These are phyloP conservation scores for Hemiprocne comata DNA, from an alignment of 2,113 vertebrate genomes.

Conservation along the genomic window DNA sequence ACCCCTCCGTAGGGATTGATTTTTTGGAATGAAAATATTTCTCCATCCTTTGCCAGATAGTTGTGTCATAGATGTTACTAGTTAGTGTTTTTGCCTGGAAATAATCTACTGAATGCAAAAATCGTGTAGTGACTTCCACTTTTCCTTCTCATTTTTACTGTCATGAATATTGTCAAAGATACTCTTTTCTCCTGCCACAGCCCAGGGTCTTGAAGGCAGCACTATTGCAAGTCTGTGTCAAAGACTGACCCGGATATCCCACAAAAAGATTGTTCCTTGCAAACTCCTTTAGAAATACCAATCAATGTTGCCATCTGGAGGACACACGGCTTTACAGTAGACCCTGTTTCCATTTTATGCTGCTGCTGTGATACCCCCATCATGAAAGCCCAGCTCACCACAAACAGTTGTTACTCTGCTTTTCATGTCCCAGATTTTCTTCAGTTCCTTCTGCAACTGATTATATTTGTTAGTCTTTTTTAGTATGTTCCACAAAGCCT, in stretches of 20 bases:
- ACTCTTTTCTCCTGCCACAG: not conserved
- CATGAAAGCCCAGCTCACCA: constrained; percentile 57
- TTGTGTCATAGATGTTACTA: not conserved
- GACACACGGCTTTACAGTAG: constrained; percentile 60
- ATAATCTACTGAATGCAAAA: not conserved
- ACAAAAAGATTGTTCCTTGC: not conserved
- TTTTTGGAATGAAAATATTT: not conserved
- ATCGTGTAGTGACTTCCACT: not conserved
- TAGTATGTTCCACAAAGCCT: not conserved
- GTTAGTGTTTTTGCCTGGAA: not conserved
- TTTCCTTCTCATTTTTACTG: not conserved
- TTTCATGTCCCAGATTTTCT: constrained; percentile 61
- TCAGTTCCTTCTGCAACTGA: constrained; percentile 55
- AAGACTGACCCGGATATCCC: not conserved
- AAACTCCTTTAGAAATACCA: constrained; percentile 53
- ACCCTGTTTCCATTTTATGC: constrained; percentile 56
- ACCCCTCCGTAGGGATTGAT: not conserved
- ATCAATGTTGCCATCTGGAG: constrained; percentile 74
- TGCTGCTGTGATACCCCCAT: constrained; percentile 55
- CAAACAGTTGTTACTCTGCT: constrained; percentile 66
- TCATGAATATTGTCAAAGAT: not conserved
- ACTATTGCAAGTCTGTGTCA: not conserved
- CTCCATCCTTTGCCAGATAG: not conserved
- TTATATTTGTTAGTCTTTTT: constrained; percentile 65
- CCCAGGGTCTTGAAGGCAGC: not conserved